phyloP scores from a whole-genome alignment of 2,113 vertebrate species.

The Campylomormyrus tamandua region DNA sequence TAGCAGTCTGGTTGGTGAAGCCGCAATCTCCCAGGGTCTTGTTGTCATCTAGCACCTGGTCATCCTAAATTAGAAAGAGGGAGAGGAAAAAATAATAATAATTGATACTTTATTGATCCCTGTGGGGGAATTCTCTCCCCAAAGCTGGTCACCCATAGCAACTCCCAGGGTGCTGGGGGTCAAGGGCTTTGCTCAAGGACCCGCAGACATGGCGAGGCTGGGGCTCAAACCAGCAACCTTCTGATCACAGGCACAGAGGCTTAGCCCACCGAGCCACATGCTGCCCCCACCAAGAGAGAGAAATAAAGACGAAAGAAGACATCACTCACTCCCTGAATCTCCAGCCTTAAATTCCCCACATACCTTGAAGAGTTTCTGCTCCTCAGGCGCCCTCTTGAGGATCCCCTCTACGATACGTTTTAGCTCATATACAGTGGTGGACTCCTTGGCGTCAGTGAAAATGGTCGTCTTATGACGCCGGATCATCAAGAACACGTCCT shows the following conservation, averaged over 20 bases:
- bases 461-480: constrained; percentile 71
- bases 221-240: too few relatives aligned
- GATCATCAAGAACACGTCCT: constrained; percentile 67
- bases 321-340: not conserved
- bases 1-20: constrained; percentile 69
- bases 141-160: too few relatives aligned
- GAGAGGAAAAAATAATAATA: not conserved
- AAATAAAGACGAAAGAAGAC: not conserved
- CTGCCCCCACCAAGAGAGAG: too few relatives aligned
- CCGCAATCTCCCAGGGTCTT: constrained; percentile 69
- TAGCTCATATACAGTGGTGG: constrained; percentile 65
- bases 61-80: constrained; percentile 48
- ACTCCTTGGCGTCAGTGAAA: constrained; percentile 71
- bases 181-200: too few relatives aligned
- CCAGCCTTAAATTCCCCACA: not conserved
- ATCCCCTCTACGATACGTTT: constrained; percentile 71
- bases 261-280: too few relatives aligned
- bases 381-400: constrained; percentile 64
- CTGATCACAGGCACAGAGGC: too few relatives aligned
- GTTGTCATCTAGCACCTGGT: constrained; percentile 67
- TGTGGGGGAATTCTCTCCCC: too few relatives aligned
- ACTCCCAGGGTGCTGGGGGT: too few relatives aligned
- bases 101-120: too few relatives aligned
- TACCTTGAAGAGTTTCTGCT: constrained; percentile 72
- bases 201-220: too few relatives aligned